These are phyloP conservation scores for Holotrichia oblita DNA, from an alignment of 1,140 invertebrate species.

Conservation along the genomic window DNA sequence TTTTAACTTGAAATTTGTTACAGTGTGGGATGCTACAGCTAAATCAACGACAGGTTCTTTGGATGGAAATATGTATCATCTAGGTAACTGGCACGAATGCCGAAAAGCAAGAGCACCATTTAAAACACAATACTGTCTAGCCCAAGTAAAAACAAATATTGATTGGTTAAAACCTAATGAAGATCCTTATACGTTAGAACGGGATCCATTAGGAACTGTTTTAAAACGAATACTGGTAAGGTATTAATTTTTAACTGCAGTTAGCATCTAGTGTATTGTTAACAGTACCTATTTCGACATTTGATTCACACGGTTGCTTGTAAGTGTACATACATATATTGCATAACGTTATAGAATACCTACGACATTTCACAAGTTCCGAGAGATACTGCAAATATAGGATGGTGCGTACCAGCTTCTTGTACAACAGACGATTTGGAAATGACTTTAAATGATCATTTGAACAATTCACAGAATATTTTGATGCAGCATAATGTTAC, in stretches of 20 bases:
- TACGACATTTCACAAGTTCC: conserved; percentile 58
- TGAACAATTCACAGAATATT: conserved; percentile 61
- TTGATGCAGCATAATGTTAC: conserved; percentile 60
- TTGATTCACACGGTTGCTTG: background rate
- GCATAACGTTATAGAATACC: conserved; percentile 54
- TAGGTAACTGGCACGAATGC: conserved; percentile 73
- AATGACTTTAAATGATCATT: conserved; percentile 60
- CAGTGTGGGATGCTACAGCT: conserved; percentile 70
- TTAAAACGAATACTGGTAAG: conserved; percentile 66
- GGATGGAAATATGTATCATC: conserved; percentile 66
- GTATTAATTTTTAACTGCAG: background rate
- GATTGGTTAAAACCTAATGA: conserved; percentile 53
- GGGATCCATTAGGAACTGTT: conserved; percentile 62
- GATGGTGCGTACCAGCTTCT: conserved; percentile 65
- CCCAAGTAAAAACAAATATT: conserved; percentile 60
- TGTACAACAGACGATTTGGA: conserved; percentile 63
- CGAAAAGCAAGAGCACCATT: conserved; percentile 63
- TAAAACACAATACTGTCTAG: conserved; percentile 66
- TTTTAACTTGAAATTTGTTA: conserved; percentile 42
- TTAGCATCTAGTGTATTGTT: no score
- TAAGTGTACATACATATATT: background rate
- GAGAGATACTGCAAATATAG: conserved; percentile 64
- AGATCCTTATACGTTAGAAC: conserved; percentile 58
- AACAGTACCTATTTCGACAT: no score
- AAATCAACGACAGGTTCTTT: conserved; percentile 68